Evolutionary conservation across 2,888 invertebrate genomes (phyloP).

Genomic region (Apodemia mormo): DNA sequence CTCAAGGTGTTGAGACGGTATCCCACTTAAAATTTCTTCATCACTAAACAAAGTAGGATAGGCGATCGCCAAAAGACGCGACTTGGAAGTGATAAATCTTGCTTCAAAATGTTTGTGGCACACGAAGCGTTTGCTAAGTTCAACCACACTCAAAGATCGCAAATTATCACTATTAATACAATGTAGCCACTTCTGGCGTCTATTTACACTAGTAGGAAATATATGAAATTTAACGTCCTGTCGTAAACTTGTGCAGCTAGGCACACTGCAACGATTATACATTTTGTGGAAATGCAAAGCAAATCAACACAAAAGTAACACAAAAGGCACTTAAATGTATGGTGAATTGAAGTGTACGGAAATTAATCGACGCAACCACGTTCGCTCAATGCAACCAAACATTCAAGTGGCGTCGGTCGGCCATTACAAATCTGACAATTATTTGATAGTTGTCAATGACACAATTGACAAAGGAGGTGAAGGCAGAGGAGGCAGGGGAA

Average conservation of each 20-base stretch:
- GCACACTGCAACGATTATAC: not conserved
- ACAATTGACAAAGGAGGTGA: no score
- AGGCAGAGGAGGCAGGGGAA: no score
- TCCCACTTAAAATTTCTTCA: not conserved
- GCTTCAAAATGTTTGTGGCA: not conserved
- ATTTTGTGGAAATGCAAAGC: not conserved
- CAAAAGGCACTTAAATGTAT: not conserved
- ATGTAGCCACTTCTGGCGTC: not conserved
- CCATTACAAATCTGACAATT: not conserved
- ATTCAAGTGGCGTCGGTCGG: not conserved
- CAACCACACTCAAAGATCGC: not conserved
- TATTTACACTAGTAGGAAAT: not conserved
- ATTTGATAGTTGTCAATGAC: not conserved
- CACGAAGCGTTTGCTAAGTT: not conserved
- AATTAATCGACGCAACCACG: not conserved
- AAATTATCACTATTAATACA: not conserved
- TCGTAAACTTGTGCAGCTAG: not conserved
- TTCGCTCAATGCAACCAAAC: not conserved
- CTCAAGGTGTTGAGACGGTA: not conserved
- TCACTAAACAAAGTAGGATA: not conserved
- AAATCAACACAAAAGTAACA: not conserved
- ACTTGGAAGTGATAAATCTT: not conserved
- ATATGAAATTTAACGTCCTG: slow-evolving; percentile 9
- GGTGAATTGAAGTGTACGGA: not conserved
- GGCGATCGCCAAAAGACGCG: not conserved